These are phyloP conservation scores for Acronicta leporina DNA, from an alignment of 2,888 invertebrate species.

Conservation along the genomic window DNA sequence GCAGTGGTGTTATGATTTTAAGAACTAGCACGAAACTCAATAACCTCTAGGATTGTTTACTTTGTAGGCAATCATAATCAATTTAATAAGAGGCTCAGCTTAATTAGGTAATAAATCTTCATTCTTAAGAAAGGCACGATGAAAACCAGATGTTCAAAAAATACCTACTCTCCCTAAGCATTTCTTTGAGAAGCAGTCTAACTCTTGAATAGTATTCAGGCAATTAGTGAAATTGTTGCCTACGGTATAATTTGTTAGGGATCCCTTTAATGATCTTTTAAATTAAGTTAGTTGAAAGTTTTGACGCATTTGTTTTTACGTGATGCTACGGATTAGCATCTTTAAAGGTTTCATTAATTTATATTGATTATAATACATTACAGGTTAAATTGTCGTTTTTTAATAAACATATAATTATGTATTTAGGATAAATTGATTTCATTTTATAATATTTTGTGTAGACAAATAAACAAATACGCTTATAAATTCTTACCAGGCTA, in stretches of 20 bases:
- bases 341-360: not conserved
- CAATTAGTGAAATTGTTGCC: constrained; percentile 37
- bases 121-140: constrained; percentile 34
- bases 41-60: constrained; percentile 25
- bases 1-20: not conserved
- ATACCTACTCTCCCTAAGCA: constrained; percentile 22
- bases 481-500: too few species aligned
- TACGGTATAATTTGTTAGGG: constrained; percentile 7
- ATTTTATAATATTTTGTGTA: too few species aligned
- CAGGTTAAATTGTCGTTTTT: too few species aligned
- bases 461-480: too few species aligned
- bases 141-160: constrained; percentile 40
- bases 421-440: too few species aligned
- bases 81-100: constrained; percentile 34
- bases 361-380: too few species aligned
- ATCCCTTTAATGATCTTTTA: not conserved
- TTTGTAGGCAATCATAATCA: constrained; percentile 24
- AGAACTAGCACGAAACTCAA: constrained; percentile 38
- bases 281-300: not conserved
- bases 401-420: too few species aligned
- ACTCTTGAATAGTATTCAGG: constrained; percentile 28
- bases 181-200: constrained; percentile 18
- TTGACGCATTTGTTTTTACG: not conserved
- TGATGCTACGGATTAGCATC: not conserved
- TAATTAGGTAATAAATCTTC: constrained; percentile 54